phyloP scores from a whole-genome alignment of 2,888 invertebrate genomes.

The Carabus problematicus region DNA sequence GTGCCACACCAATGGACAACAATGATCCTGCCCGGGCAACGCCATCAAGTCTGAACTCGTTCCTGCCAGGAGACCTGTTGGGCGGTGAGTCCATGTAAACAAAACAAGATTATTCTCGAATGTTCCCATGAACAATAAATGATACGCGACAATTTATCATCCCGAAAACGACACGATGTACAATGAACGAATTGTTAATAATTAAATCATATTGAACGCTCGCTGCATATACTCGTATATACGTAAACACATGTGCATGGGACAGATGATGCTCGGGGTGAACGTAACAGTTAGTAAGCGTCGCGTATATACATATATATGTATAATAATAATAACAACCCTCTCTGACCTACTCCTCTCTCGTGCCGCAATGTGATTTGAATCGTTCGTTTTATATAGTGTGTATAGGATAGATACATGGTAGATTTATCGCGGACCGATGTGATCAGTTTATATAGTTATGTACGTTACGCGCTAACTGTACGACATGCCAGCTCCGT shows the following conservation, averaged over 20 bases:
- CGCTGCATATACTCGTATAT: conserved; percentile 1
- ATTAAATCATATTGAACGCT: conserved; percentile 6
- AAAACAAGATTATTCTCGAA: conserved; percentile 8
- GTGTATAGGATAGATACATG: background rate
- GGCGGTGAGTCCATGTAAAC: conserved; percentile 85
- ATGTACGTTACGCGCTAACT: background rate
- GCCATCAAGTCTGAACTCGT: conserved; percentile 85
- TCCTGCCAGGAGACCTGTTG: conserved; percentile 86
- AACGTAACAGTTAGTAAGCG: too few species aligned
- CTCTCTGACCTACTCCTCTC: too few species aligned
- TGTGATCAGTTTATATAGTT: conserved; percentile 1
- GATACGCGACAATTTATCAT: background rate
- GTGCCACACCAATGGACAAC: conserved; percentile 66
- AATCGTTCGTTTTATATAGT: conserved; percentile 3
- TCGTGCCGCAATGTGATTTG: background rate
- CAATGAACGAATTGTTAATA: conserved; percentile 28
- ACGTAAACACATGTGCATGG: background rate
- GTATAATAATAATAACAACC: too few species aligned
- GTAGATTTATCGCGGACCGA: background rate
- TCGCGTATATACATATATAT: too few species aligned
- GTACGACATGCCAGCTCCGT: background rate
- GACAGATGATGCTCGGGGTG: too few species aligned
- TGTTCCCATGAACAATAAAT: background rate
- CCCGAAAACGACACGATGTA: conserved; percentile 3
- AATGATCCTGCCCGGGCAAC: conserved; percentile 81